phyloP scores from a whole-genome alignment of 2,888 invertebrate genomes.

The Melinaea marsaeus region DNA sequence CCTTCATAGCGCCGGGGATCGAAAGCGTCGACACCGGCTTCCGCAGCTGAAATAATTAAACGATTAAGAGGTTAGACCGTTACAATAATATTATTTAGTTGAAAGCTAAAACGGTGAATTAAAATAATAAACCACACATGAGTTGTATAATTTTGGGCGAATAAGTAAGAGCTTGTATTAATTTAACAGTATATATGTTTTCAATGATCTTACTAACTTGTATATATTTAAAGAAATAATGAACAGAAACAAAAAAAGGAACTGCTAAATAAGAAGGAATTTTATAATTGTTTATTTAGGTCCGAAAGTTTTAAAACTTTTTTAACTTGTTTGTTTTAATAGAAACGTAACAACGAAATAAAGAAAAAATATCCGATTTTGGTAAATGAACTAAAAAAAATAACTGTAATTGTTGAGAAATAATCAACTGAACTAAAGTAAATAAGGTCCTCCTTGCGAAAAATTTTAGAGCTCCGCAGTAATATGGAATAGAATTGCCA shows the following conservation, averaged over 20 bases:
- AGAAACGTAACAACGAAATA: no score
- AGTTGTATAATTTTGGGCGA: neutral
- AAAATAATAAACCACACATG: neutral
- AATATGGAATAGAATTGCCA: slow-evolving; percentile 40
- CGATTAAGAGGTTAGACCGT: neutral
- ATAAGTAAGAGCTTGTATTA: neutral
- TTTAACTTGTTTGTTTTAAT: no score
- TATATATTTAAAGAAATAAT: no score
- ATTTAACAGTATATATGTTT: no score
- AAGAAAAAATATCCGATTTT: no score
- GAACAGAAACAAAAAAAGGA: no score
- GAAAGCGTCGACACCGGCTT: slow-evolving; percentile 98
- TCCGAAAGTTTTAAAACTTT: no score
- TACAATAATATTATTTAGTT: neutral
- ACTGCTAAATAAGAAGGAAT: no score
- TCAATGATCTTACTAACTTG: no score
- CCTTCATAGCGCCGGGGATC: slow-evolving; percentile 96
- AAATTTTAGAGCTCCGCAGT: slow-evolving; percentile 25
- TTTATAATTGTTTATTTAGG: no score
- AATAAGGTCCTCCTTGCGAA: slow-evolving; percentile 7
- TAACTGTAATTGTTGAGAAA: no score
- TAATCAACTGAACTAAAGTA: neutral
- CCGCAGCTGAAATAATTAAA: slow-evolving; percentile 86
- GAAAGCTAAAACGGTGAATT: neutral
- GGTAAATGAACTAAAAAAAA: no score